Evolutionary conservation across 2,888 invertebrate genomes (phyloP), one percentile per base, ranked within the genome.

Genomic region (Phaedon cochleariae): DNA sequence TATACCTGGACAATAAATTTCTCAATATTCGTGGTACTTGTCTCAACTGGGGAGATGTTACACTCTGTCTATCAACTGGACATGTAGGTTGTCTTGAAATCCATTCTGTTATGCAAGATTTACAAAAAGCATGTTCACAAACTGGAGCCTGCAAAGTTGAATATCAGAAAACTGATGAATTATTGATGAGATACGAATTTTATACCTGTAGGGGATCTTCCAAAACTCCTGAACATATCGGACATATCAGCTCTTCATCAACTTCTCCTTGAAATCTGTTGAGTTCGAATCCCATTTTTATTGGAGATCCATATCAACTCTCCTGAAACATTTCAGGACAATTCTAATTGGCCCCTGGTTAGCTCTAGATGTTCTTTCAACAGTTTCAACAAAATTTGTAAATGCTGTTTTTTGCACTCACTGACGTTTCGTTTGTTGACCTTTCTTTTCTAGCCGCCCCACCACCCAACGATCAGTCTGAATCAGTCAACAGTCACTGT

Each of bases 51-150:
- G 90, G 90, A n/a, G 93, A 89, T 37, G 95, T 95, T 74, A 97
- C 92, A 57, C 92, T 90, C 80, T 94, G 95, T 59, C 97, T 89
- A 85, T 98, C 97, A 51, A 97, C 93, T 2, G 97, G 97, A 81
- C 97, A 98, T 34, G 95, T 96, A 17, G 95, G 95, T 82, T 97
- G 96, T 57, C 95, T 89, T 71, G 93, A 92, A 73, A 97, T 90
- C 97, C 97, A 98, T 85, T 97, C 96, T 68, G 93, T 93, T 77
- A 98, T 98, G 84, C 97, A 98, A 55, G 90, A 90, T 76, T 92
- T 90, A 83, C 97, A 98, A 85, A 97, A 98, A 62, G 97, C 96
- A 86, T 98, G 97, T 83, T 98, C 97, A 84, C 97, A 98, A 76
- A 91, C 90, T 57, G 96, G 96, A 60, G 97, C 96, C 96, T 96